Percentiles rank a stretch among this genome's conserved stretches.
These are phyloP conservation scores for Drosophila eugracilis DNA, from an alignment of 1,140 invertebrate species.

Conservation along the genomic window DNA sequence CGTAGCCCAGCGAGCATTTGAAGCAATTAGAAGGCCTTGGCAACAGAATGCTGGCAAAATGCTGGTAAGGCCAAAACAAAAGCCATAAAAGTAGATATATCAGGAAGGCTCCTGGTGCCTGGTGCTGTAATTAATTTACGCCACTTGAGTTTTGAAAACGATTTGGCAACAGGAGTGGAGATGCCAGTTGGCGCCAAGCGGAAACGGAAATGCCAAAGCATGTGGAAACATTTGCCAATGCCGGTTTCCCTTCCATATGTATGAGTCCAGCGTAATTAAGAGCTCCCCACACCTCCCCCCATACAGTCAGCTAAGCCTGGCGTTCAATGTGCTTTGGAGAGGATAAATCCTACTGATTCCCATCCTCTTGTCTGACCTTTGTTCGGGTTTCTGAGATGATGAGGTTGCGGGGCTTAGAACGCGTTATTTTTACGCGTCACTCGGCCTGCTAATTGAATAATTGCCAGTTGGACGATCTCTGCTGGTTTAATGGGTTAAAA, in stretches of 20 bases:
- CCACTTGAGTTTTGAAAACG: conserved; percentile 70
- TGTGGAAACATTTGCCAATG: conserved; percentile 79
- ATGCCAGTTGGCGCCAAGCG: conserved; percentile 35
- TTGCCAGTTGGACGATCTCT: conserved; percentile 57
- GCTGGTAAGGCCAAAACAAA: conserved; percentile 23
- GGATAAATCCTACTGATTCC: conserved; percentile 24
- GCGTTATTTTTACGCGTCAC: conserved; percentile 65
- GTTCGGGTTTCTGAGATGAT: conserved; percentile 14
- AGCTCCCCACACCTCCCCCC: too few species aligned
- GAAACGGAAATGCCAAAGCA: conserved; percentile 68
- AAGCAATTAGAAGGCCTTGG: conserved; percentile 54
- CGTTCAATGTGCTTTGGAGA: conserved; percentile 42
- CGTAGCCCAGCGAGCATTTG: conserved; percentile 29
- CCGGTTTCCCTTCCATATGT: conserved; percentile 28
- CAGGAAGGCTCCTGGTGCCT: conserved; percentile 38
- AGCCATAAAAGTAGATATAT: conserved; percentile 43
- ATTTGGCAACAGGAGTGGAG: conserved; percentile 41
- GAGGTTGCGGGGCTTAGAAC: conserved; percentile 29
- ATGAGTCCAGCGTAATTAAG: conserved; percentile 64
- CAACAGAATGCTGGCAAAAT: conserved; percentile 30
- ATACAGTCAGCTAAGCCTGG: background rate
- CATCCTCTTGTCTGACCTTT: conserved; percentile 26
- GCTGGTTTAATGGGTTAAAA: background rate
- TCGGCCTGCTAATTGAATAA: conserved; percentile 70
- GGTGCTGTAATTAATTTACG: conserved; percentile 75